Evolutionary conservation across 2,888 invertebrate species (phyloP), one percentile per base, ranked within the genome.

Genomic region (Drosophila kuntzei): DNA sequence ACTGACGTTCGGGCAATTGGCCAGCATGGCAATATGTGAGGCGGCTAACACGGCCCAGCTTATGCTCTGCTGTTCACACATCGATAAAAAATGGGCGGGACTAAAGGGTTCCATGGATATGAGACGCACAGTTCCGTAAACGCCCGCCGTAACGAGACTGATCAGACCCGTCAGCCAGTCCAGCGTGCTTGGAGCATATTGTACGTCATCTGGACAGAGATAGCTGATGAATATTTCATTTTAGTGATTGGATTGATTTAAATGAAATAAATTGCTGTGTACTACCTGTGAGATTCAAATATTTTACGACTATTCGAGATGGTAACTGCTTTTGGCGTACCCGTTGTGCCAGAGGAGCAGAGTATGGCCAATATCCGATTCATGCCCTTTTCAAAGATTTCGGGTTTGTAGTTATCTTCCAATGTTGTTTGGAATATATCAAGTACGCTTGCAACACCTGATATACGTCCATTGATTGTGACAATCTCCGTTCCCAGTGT

Each of bases 271-370:
- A 7, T 7, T n/a, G 8, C 20, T 0, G 11, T 5, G 0, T 32
- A 27, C 34, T 36, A 87, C 84, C 89, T 76, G 29, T 81, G 72
- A 2, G 51, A 16, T 16, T 85, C 82, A 22, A 85, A 85, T 2
- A 85, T 63, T 14, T 65, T 66, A 5, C 79, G 82, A 5, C 89
- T 85, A 16, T 85, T 85, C 2, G 84, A 76, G 16, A 85, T 63
- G 8, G 85, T 89, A 3, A 90, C 90, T 1, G 91, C 91, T 61
- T 91, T 91, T 7, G 91, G 90, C 0, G 78, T 69, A 0, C 90
- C 92, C 0, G 92, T 91, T 5, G 91, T 91, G n/a, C 91, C 91
- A 3, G 91, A 92, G 54, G 90, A 91, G 80, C 80, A 91, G 12
- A 92, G 59, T 27, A 92, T 90, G 80, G 83, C 84, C 79, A 85